Evolutionary conservation across 2,797 vertebrate species (phyloP), one percentile per base, ranked within the genome.

Genomic region (Novumbra hubbsi): DNA sequence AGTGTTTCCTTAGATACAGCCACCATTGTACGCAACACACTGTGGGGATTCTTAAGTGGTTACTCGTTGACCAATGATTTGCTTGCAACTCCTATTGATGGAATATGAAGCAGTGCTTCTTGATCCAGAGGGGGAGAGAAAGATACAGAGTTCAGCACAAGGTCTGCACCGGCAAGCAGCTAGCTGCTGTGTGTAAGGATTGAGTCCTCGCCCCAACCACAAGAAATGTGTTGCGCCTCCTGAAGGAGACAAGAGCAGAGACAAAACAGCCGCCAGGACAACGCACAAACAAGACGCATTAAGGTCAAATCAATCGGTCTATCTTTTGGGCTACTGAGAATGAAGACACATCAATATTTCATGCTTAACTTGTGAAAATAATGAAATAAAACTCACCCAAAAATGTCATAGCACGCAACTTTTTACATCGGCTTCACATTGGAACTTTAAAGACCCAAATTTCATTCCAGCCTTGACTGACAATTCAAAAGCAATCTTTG

Each of bases 61-160:
- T 15, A 63, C 60, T 28, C 60, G 28, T 55, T 48, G 57, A 19
- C 30, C 68, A 70, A 49, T 45, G 30, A 32, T 38, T 65, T 19
- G 14, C 19, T 68, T 77, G 62, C 55, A 73, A 50, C 65, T 68
- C 62, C 27, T 17, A 60, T 50, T 24, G 52, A 38, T 68, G 30
- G 60, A 67, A 76, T 71, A 71, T 68, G 27, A 67, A 32, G 28
- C 14, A 16, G 32, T 16, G 30, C 60, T 66, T 67, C 34, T 57
- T 32, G 11, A 48, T 68, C 32, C 52, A 48, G 52, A 19, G 16
- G 30, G 62, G 70, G 70, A 27, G 3, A 21, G n/a, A 57, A n/a
- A 57, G n/a, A 49, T 2, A 49, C 52, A 70, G 57, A 24, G 55
- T 70, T 63, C n/a, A 72, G 38, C 45, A 68, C n/a, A 15, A 73